Percentiles rank a stretch among this genome's conserved stretches.
Evolutionary conservation across 2,797 vertebrate genomes (phyloP).

Genomic region (Oophaga sylvatica): DNA sequence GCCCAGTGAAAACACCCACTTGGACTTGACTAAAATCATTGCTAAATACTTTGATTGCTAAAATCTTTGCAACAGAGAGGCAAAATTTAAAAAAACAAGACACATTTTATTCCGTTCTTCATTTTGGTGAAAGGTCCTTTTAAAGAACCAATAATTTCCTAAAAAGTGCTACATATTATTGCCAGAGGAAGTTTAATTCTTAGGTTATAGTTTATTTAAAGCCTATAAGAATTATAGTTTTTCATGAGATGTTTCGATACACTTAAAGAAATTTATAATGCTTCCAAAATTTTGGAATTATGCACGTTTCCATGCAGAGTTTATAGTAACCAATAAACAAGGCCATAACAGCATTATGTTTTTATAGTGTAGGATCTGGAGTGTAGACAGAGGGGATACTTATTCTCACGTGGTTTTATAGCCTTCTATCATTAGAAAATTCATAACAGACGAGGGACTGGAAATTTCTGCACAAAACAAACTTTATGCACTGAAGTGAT

Average conservation of each 20-base stretch:
- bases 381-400: constrained; percentile 23
- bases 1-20: too few relatives aligned
- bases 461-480: neutral
- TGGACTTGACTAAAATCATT: too few relatives aligned
- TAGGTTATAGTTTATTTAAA: constrained; percentile 29
- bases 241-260: constrained; percentile 20
- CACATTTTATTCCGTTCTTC: too few relatives aligned
- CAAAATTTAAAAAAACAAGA: too few relatives aligned
- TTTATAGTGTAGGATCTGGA: constrained; percentile 53
- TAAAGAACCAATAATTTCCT: neutral
- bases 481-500: neutral
- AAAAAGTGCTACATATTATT: neutral
- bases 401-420: constrained; percentile 49
- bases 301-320: constrained; percentile 31
- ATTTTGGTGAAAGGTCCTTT: too few relatives aligned
- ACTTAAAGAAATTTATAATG: constrained; percentile 16
- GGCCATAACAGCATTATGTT: constrained; percentile 49
- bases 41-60: too few relatives aligned
- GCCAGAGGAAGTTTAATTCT: neutral
- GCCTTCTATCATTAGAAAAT: constrained; percentile 46
- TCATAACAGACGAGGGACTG: constrained; percentile 21
- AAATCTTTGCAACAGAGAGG: too few relatives aligned
- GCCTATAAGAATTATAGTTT: constrained; percentile 28
- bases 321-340: constrained; percentile 54
- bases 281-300: constrained; percentile 27